A percentile compares a stretch with the other conserved stretches of the same genome.
These are phyloP conservation scores for Lutraria lutraria DNA, from an alignment of 2,888 invertebrate genomes.

Conservation along the genomic window DNA sequence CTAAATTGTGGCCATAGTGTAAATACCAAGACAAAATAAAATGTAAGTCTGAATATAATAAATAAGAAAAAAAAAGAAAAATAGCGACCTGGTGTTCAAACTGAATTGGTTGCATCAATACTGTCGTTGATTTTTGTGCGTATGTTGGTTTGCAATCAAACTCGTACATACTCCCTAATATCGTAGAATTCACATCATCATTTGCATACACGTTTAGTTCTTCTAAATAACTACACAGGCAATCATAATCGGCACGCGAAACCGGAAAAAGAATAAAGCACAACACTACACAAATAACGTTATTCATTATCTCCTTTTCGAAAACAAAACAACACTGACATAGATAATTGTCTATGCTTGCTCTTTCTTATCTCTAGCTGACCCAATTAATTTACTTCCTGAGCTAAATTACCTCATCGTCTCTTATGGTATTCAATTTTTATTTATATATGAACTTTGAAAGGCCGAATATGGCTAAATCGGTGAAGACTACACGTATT, in stretches of 20 bases:
- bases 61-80: neutral
- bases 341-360: no score
- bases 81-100: neutral
- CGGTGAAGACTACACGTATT: no score
- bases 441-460: no score
- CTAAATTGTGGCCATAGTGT: no score
- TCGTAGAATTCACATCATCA: neutral
- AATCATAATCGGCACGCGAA: neutral
- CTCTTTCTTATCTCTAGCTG: no score
- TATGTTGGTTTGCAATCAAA: conserved; percentile 11
- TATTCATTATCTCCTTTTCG: neutral
- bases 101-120: neutral
- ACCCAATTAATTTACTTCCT: no score
- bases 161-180: neutral
- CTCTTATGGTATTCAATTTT: no score
- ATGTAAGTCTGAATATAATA: no score
- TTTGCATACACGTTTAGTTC: neutral
- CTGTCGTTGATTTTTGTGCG: neutral
- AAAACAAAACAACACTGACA: neutral
- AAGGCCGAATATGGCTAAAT: no score
- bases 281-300: neutral
- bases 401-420: no score
- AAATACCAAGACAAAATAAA: no score
- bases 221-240: neutral
- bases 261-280: neutral